Conservation (phyloP, 2,113 vertebrate genomes). For the Pachyramphus minor region DNA sequence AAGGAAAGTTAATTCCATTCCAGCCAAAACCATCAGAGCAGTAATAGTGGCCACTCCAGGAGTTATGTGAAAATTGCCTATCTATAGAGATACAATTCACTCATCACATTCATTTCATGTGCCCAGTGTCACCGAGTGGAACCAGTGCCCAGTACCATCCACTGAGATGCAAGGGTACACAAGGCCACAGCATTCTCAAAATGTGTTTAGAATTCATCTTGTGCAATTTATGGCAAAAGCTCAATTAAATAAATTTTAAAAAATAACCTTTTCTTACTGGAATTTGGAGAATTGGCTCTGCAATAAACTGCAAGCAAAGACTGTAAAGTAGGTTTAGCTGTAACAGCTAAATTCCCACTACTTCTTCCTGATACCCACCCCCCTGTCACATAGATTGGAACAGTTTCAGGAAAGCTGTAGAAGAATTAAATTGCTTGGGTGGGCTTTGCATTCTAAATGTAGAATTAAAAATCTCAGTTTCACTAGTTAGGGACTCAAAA, state of each 20-base stretch:
- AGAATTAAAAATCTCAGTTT: slow-evolving; percentile 7
- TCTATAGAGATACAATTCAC: not conserved
- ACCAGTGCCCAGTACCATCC: not conserved
- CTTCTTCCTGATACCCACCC: not conserved
- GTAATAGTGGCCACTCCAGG: not conserved
- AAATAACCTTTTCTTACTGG: not conserved
- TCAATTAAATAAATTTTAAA: not conserved
- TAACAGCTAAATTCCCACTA: not conserved
- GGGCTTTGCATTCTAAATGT: not conserved
- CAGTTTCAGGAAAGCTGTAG: not conserved
- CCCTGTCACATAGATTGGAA: not conserved
- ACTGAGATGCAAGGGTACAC: not conserved
- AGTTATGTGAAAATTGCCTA: not conserved
- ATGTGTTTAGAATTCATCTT: not conserved
- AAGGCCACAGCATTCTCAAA: not conserved
- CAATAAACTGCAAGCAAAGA: not conserved
- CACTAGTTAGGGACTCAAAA: not conserved
- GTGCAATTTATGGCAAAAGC: not conserved
- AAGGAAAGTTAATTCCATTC: not conserved
- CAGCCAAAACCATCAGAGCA: not conserved
- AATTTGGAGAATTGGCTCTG: not conserved
- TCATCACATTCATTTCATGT: not conserved
- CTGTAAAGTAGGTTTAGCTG: not conserved
- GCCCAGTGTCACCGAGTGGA: not conserved
- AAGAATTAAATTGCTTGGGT: not conserved